Evolutionary conservation across 2,888 invertebrate species (phyloP).

Genomic region (Pterostichus niger): DNA sequence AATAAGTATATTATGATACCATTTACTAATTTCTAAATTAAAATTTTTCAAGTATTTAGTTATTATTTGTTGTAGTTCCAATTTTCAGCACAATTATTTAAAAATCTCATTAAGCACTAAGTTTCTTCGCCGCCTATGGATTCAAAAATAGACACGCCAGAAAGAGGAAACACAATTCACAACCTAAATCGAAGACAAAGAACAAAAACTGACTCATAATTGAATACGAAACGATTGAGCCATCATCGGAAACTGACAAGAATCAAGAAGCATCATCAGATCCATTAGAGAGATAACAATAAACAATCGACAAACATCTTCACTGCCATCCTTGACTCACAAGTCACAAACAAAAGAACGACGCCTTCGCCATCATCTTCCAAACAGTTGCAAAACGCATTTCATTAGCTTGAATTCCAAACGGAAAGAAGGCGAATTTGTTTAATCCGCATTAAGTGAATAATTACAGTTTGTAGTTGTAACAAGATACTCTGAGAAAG

Average conservation of each 20-base stretch:
- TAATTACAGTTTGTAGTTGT: background rate
- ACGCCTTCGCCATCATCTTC: background rate
- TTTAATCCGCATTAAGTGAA: slow-evolving; percentile 1
- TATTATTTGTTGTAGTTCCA: too few species aligned
- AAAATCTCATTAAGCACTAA: too few species aligned
- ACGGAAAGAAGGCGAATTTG: background rate
- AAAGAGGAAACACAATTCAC: background rate
- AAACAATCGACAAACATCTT: background rate
- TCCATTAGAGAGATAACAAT: background rate
- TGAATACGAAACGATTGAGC: slow-evolving; percentile 6
- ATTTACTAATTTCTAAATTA: too few species aligned
- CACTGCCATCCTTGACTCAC: background rate
- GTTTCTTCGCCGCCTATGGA: too few species aligned
- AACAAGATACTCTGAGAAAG: slow-evolving; percentile 4
- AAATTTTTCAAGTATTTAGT: too few species aligned
- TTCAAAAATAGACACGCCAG: background rate
- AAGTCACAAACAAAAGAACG: background rate
- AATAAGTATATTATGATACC: too few species aligned
- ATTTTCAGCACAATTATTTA: too few species aligned
- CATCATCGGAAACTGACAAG: slow-evolving; percentile 4
- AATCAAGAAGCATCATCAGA: background rate
- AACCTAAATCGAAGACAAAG: slow-evolving; percentile 14
- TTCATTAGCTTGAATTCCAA: slow-evolving; percentile 2
- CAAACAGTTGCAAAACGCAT: slow-evolving; percentile 11
- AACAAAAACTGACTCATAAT: background rate